These are phyloP conservation scores for Rostratula benghalensis DNA, from an alignment of 2,113 vertebrate genomes.

Conservation along the genomic window DNA sequence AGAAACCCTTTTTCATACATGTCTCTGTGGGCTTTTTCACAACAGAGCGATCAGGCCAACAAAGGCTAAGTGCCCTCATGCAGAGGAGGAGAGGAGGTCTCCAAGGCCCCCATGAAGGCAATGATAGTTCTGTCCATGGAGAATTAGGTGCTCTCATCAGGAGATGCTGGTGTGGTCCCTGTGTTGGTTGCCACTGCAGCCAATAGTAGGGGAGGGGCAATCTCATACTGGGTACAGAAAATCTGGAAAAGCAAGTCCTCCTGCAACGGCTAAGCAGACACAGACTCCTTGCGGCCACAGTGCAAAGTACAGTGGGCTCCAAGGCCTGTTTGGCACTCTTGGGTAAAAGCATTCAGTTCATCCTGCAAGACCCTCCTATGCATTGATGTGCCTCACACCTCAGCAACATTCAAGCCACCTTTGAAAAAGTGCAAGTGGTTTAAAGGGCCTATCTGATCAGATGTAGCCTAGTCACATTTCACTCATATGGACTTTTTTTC, in stretches of 20 bases:
- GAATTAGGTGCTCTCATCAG: not conserved
- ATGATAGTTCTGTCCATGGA: not conserved
- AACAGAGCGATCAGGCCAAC: not conserved
- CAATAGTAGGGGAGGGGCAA: fast-evolving
- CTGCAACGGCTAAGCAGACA: not conserved
- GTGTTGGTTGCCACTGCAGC: not conserved
- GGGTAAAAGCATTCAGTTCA: not conserved
- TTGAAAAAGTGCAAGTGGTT: not conserved
- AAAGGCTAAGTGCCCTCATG: fast-evolving
- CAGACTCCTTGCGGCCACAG: not conserved
- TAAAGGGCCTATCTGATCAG: not conserved
- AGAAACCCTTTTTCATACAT: not conserved
- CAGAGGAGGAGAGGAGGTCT: not conserved
- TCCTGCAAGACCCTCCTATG: not conserved
- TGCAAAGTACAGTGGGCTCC: not conserved
- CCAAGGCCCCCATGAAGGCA: not conserved
- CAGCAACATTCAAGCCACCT: not conserved
- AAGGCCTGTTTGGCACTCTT: not conserved
- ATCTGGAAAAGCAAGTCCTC: not conserved
- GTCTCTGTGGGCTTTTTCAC: not conserved
- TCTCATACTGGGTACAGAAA: not conserved
- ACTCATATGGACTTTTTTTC: not conserved
- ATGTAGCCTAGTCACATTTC: not conserved
- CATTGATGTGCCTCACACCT: not conserved
- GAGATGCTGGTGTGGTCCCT: not conserved